These are phyloP conservation scores for Urophycis tenuis DNA, from an alignment of 2,797 vertebrate genomes.

Conservation along the genomic window DNA sequence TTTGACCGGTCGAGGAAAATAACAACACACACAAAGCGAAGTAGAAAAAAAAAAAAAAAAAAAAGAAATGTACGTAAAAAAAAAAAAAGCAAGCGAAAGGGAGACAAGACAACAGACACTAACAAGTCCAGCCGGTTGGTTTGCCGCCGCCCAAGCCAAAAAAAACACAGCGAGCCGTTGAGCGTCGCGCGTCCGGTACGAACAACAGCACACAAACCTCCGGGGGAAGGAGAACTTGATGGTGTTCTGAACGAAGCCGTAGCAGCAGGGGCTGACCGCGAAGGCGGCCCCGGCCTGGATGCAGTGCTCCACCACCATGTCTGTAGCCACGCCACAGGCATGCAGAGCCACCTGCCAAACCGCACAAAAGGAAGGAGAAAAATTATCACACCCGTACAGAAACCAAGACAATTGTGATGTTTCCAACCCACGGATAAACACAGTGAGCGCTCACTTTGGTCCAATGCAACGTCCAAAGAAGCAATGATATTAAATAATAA, in stretches of 20 bases:
- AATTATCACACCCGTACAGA: slow-evolving; percentile 1
- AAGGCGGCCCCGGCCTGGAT: slow-evolving; percentile 79
- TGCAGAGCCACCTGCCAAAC: slow-evolving; percentile 86
- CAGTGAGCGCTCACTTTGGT: background rate
- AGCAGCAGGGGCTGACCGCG: slow-evolving; percentile 92
- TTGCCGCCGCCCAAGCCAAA: slow-evolving; percentile 4
- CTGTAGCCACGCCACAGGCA: slow-evolving; percentile 93
- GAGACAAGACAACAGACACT: background rate
- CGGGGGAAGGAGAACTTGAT: slow-evolving; percentile 87
- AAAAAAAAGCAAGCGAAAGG: background rate
- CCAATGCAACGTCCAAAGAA: background rate
- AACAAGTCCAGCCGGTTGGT: background rate
- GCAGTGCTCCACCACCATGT: slow-evolving; percentile 94
- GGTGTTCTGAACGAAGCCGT: slow-evolving; percentile 96
- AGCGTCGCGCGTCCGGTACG: background rate
- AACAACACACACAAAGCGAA: background rate
- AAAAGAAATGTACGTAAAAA: no score
- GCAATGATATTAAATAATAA: background rate
- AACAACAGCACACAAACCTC: slow-evolving; percentile 71
- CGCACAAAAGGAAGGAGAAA: background rate
- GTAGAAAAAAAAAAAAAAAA: background rate
- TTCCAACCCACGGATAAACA: slow-evolving; percentile 29
- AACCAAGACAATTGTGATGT: slow-evolving; percentile 28
- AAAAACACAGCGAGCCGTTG: slow-evolving; percentile 10
- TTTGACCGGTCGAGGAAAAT: background rate